These are phyloP conservation scores for Hydrocynus forskahlii DNA, from an alignment of 2,797 vertebrate species.

Conservation along the genomic window DNA sequence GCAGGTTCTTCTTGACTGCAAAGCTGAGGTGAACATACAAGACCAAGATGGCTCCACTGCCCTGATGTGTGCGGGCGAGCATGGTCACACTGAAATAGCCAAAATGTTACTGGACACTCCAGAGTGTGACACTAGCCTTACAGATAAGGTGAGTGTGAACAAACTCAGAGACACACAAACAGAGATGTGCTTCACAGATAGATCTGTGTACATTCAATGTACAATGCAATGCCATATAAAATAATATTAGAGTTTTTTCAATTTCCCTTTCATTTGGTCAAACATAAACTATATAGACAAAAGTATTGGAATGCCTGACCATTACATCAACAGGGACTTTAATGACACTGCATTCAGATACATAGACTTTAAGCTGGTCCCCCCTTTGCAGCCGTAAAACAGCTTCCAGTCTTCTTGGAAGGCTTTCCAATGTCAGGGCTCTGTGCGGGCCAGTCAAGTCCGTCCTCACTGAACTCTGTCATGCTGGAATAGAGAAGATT, in stretches of 20 bases:
- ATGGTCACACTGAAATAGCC: conserved; percentile 86
- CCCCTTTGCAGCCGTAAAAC: no score
- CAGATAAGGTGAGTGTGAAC: conserved; percentile 82
- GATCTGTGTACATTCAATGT: neutral
- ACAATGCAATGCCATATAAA: neutral
- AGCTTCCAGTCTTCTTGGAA: no score
- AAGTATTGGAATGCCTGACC: no score
- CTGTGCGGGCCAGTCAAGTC: no score
- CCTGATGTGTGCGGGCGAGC: conserved; percentile 91
- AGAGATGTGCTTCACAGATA: neutral
- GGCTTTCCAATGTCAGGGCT: no score
- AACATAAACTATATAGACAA: neutral
- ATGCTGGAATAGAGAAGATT: neutral
- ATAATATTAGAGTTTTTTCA: neutral
- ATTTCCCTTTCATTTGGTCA: neutral
- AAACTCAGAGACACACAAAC: neutral
- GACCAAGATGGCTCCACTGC: conserved; percentile 86
- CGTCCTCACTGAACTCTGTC: no score
- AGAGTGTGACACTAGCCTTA: conserved; percentile 80
- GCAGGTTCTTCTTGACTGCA: conserved; percentile 85
- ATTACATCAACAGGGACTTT: no score
- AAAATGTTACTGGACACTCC: conserved; percentile 86
- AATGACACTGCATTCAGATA: no score
- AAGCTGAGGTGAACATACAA: conserved; percentile 87
- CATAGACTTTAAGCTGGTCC: no score